Evolutionary conservation across 2,797 vertebrate species (phyloP).

Genomic region (Silurus aristotelis): DNA sequence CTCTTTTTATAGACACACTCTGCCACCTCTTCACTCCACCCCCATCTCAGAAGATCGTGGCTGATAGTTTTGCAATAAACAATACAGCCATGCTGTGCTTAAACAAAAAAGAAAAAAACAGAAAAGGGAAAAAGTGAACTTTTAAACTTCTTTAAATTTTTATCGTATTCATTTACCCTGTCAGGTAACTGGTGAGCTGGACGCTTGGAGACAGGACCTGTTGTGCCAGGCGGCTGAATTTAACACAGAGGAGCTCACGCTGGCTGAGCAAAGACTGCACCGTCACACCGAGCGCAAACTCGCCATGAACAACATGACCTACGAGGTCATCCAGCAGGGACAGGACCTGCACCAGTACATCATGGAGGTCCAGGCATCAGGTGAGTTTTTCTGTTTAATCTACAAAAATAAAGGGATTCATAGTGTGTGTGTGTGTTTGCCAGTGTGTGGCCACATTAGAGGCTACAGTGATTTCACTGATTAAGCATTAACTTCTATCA

Average conservation of each 20-base stretch:
- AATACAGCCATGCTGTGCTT: not conserved
- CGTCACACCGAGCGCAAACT: constrained; percentile 91
- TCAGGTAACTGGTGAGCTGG: constrained; percentile 92
- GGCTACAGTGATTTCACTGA: not conserved
- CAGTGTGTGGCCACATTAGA: not conserved
- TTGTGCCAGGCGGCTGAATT: constrained; percentile 93
- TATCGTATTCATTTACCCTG: constrained; percentile 4
- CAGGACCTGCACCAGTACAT: constrained; percentile 97
- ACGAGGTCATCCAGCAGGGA: constrained; percentile 95
- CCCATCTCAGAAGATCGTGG: not conserved
- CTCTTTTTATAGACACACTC: not conserved
- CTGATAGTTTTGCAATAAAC: not conserved
- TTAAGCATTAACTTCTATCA: not conserved
- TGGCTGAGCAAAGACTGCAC: constrained; percentile 94
- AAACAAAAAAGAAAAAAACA: not conserved
- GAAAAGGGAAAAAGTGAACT: no score
- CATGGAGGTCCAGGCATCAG: constrained; percentile 94
- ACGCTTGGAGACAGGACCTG: constrained; percentile 96
- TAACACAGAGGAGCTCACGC: constrained; percentile 87
- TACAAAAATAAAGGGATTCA: not conserved
- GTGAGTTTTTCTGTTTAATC: constrained; percentile 62
- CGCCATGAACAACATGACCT: constrained; percentile 98
- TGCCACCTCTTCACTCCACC: constrained; percentile 1
- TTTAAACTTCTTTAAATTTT: not conserved
- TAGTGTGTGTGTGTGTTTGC: not conserved